A percentile compares a stretch with the other conserved stretches of the same genome.
Conservation (phyloP, 1,140 invertebrate species). For the Camponotus pennsylvanicus region DNA sequence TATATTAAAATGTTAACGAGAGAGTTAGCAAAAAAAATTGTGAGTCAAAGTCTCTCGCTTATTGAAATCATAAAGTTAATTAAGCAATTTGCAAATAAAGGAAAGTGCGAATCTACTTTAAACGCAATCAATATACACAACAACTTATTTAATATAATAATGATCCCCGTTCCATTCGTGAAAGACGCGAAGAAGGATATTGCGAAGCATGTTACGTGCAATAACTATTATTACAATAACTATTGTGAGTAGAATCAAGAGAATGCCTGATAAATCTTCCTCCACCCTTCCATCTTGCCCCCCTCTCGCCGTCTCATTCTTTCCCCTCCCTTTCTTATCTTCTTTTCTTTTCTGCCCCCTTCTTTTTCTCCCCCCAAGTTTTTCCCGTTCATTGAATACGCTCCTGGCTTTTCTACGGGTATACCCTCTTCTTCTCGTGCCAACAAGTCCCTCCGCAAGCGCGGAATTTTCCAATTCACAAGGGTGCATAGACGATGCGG, state of each 20-base stretch:
- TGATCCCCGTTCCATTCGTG: neutral
- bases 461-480: slow-evolving; percentile 71
- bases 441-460: slow-evolving; percentile 2
- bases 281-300: neutral
- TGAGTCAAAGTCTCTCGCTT: too few species aligned
- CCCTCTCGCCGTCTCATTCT: neutral
- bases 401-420: slow-evolving; percentile 71
- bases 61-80: neutral
- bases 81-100: neutral
- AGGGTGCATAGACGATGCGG: slow-evolving; percentile 74
- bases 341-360: neutral
- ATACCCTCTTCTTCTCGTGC: slow-evolving; percentile 33
- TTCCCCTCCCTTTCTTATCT: too few species aligned
- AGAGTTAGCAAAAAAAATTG: too few species aligned
- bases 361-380: neutral
- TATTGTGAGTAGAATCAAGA: neutral
- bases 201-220: neutral
- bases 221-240: neutral
- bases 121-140: neutral
- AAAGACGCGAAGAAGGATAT: neutral
- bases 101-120: neutral
- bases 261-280: neutral
- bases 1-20: neutral
- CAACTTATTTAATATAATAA: slow-evolving; percentile 10
- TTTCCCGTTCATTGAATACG: slow-evolving; percentile 59